These are phyloP conservation scores for Acyrthosiphon pisum DNA, from an alignment of 1,140 invertebrate genomes.

Conservation along the genomic window DNA sequence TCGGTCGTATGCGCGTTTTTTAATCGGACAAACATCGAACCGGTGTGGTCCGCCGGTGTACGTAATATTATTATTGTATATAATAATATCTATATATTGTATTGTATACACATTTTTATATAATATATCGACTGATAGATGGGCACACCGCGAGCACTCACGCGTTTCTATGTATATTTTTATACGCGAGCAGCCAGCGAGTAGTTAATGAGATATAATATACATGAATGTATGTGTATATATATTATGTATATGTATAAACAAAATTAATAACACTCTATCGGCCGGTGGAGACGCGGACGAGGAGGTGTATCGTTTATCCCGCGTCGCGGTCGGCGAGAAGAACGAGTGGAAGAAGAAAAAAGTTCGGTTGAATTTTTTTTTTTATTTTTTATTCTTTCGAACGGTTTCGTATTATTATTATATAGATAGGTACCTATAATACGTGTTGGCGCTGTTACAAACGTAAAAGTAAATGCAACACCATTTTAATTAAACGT, in stretches of 20 bases:
- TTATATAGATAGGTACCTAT: background rate
- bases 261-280: slow-evolving; percentile 37
- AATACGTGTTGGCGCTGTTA: background rate
- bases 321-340: background rate
- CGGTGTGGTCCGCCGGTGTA: slow-evolving; percentile 12
- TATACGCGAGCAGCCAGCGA: background rate
- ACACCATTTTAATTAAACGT: slow-evolving; percentile 50
- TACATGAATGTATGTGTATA: too few species aligned
- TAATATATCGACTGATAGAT: background rate
- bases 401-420: background rate
- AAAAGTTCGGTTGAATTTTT: slow-evolving; percentile 9
- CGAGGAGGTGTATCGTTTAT: slow-evolving; percentile 46
- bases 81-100: background rate
- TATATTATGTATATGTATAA: background rate
- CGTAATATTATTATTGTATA: background rate
- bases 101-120: background rate
- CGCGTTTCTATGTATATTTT: background rate
- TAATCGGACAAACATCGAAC: slow-evolving; percentile 41
- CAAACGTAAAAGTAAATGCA: slow-evolving; percentile 30
- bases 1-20: slow-evolving; percentile 11
- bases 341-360: slow-evolving; percentile 9
- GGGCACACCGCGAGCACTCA: background rate
- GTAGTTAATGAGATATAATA: background rate
- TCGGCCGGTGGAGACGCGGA: background rate
- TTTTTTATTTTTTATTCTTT: slow-evolving; percentile 13